Evolutionary conservation across 1,140 invertebrate genomes (phyloP).

Genomic region (Drosophila triauraria): DNA sequence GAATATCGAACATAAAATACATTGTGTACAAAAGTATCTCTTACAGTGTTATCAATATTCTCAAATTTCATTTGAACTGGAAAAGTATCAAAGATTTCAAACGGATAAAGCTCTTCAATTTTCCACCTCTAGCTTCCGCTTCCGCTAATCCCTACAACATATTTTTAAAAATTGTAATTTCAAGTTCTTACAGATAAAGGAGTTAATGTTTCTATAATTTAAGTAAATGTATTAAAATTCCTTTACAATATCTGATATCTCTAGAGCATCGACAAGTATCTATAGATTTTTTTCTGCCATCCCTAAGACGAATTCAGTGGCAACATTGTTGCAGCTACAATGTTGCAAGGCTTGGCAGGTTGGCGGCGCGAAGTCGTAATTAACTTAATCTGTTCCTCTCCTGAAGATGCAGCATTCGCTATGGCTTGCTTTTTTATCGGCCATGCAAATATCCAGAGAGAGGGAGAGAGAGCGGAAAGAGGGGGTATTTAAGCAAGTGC

Average conservation of each 20-base stretch:
- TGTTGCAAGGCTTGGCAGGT: constrained; percentile 31
- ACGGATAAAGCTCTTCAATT: no score
- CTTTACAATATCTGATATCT: no score
- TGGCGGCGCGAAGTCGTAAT: constrained; percentile 40
- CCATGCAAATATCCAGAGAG: constrained; percentile 13
- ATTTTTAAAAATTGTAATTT: not conserved
- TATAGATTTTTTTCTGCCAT: not conserved
- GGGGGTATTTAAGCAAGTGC: constrained; percentile 23
- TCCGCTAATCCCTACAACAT: not conserved
- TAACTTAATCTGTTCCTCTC: constrained; percentile 41
- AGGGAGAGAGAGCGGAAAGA: not conserved
- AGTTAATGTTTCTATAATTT: not conserved
- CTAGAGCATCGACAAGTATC: no score
- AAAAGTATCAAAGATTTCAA: no score
- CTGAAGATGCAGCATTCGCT: constrained; percentile 16
- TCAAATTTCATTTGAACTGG: no score
- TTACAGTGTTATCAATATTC: not conserved
- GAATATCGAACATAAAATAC: no score
- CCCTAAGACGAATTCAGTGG: constrained; percentile 12
- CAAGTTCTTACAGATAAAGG: not conserved
- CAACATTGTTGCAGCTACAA: constrained; percentile 21
- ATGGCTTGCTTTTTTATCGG: constrained; percentile 27
- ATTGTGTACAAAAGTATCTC: no score
- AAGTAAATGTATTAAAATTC: not conserved
- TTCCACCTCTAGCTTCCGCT: not conserved